Base-by-base conservation (phyloP, 1,140 invertebrate genomes). In the Monomorium pharaonis region DNA sequence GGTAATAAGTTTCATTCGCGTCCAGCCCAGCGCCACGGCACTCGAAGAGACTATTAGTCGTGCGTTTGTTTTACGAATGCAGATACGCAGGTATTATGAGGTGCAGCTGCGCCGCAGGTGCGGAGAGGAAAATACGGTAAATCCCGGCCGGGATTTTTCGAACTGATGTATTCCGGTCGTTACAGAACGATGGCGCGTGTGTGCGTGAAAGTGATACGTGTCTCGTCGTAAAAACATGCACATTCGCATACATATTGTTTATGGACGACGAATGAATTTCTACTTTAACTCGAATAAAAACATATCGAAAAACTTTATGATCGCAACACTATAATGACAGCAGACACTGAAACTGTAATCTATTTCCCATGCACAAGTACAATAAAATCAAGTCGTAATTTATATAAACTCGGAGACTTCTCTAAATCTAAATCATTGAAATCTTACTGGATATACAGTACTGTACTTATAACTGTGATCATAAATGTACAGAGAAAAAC, bases 31-130 rank as follows among this genome's bases (percentile, higher is more conserved):
- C 65, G 76, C 70, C 33, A 33, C 16, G 84, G 60, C 49, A 63
- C 72, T 58, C 81, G 77, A 62, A 47, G 76, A 85, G 78, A 63
- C 77, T 88, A 65, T 86, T 85, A 67, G 85, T 60, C 80, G 58
- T 67, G 72, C 86, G 60, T 63, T 75, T 85, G 83, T 84, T 83
- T 90, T 76, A 76, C 88, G 81, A 87, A 89, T 87, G 81, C 77
- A 74, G 77, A 75, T 86, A 86, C 54, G 78, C 58, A 65, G 77
- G 72, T 77, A 90, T 87, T 72, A 76, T 87, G 63, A 81, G 76
- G 27, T 69, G 54, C 58, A 81, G 49, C 77, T 47, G 80, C 44
- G 47, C 54, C 37, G 54, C 63, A 24, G 44, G 65, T 37, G 76
- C 18, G 18, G 33, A 30, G 58, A 72, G 80, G 74, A 83, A 78